Percentiles rank a stretch among this genome's conserved stretches.
Evolutionary conservation across 2,888 invertebrate species (phyloP).

Genomic region (Aspidiotus destructor): DNA sequence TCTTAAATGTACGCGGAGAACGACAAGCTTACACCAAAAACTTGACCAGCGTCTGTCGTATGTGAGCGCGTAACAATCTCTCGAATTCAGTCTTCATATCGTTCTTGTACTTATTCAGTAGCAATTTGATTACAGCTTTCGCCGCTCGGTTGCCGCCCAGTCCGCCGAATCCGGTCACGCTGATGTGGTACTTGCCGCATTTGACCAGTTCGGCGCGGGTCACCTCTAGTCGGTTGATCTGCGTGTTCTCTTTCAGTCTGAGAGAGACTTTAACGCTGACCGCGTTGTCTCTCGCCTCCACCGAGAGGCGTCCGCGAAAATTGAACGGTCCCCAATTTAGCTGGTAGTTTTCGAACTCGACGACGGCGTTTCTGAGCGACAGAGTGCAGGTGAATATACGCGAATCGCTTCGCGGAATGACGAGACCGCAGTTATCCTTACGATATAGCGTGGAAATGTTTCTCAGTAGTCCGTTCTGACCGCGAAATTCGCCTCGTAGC

Average conservation of each 20-base stretch:
- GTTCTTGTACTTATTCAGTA: slow-evolving; percentile 21
- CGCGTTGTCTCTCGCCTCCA: slow-evolving; percentile 23
- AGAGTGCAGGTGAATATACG: slow-evolving; percentile 21
- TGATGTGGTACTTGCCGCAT: slow-evolving; percentile 21
- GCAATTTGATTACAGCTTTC: slow-evolving; percentile 13
- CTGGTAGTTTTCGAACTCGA: slow-evolving; percentile 24
- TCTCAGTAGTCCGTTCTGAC: not conserved
- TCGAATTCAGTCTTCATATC: slow-evolving; percentile 16
- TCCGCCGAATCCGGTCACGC: slow-evolving; percentile 23
- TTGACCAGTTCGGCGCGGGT: slow-evolving; percentile 20
- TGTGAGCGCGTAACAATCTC: slow-evolving; percentile 10
- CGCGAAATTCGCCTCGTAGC: slow-evolving; percentile 12
- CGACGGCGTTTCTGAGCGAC: slow-evolving; percentile 7
- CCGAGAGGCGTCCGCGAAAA: slow-evolving; percentile 10
- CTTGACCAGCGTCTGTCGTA: slow-evolving; percentile 15
- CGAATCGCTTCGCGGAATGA: not conserved
- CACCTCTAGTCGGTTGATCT: slow-evolving; percentile 18
- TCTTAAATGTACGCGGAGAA: too few species aligned
- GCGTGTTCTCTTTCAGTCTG: slow-evolving; percentile 14
- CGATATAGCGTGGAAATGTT: slow-evolving; percentile 13
- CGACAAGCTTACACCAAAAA: not conserved
- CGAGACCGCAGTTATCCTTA: slow-evolving; percentile 24
- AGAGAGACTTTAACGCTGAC: slow-evolving; percentile 18
- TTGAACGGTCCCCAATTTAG: slow-evolving; percentile 26
- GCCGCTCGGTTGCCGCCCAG: slow-evolving; percentile 23